Evolutionary conservation across 1,140 invertebrate species (phyloP).

Genomic region (Danaus plexippus): DNA sequence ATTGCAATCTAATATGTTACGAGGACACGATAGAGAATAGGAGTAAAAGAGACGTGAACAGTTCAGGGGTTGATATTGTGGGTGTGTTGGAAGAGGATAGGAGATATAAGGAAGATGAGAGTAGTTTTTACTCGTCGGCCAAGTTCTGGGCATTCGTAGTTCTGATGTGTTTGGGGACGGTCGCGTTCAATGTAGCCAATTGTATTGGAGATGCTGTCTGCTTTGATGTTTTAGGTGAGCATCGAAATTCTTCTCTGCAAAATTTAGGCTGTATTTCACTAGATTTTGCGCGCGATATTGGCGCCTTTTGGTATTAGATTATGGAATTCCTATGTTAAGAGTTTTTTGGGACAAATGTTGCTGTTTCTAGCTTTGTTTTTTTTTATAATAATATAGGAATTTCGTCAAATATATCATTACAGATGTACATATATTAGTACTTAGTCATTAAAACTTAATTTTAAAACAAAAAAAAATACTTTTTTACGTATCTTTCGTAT

Average conservation of each 20-base stretch:
- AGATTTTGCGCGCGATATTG: too few relatives aligned
- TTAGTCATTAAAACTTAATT: too few relatives aligned
- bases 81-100: slow-evolving; percentile 17
- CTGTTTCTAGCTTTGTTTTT: too few relatives aligned
- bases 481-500: too few relatives aligned
- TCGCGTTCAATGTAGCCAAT: slow-evolving; percentile 83
- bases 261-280: not conserved
- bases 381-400: too few relatives aligned
- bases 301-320: too few relatives aligned
- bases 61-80: slow-evolving; percentile 9
- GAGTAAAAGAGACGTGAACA: slow-evolving; percentile 23
- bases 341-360: too few relatives aligned
- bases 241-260: not conserved
- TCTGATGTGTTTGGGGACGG: slow-evolving; percentile 79
- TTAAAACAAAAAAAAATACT: too few relatives aligned
- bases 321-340: too few relatives aligned
- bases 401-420: too few relatives aligned
- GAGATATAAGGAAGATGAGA: slow-evolving; percentile 11
- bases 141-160: slow-evolving; percentile 82
- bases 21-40: slow-evolving; percentile 32
- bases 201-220: slow-evolving; percentile 85
- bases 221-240: slow-evolving; percentile 83
- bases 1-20: slow-evolving; percentile 50
- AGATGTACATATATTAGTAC: too few relatives aligned
- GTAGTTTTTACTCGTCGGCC: slow-evolving; percentile 68